Conservation (phyloP, 2,888 invertebrate species). For the Drosophila mulleri region DNA sequence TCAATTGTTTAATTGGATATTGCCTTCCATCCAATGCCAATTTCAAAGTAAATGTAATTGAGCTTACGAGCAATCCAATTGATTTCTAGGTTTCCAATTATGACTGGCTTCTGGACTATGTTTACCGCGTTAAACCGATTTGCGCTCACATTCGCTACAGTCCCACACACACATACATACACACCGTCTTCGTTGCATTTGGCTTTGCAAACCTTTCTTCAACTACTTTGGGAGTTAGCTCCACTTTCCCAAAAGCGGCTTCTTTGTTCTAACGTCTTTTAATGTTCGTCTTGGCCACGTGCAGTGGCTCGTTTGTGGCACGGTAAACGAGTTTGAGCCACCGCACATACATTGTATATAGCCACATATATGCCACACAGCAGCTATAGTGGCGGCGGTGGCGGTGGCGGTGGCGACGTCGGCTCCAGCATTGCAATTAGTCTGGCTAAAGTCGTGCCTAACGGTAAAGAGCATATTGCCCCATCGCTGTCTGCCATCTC, state of each 20-base stretch:
- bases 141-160: slow-evolving; percentile 20
- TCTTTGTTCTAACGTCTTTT: slow-evolving; percentile 61
- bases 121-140: slow-evolving; percentile 45
- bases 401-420: slow-evolving; percentile 19
- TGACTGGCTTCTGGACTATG: slow-evolving; percentile 38
- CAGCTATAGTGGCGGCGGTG: neutral
- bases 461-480: slow-evolving; percentile 65
- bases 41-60: slow-evolving; percentile 46
- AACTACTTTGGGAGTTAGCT: slow-evolving; percentile 43
- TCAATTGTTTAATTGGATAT: slow-evolving; percentile 37
- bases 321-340: slow-evolving; percentile 57
- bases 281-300: slow-evolving; percentile 62
- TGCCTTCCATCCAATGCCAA: slow-evolving; percentile 43
- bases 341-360: slow-evolving; percentile 20
- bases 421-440: slow-evolving; percentile 67
- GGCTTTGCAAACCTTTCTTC: slow-evolving; percentile 38
- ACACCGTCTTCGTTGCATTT: slow-evolving; percentile 20
- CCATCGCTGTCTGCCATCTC: slow-evolving; percentile 20
- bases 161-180: neutral
- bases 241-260: slow-evolving; percentile 64
- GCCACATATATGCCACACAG: slow-evolving; percentile 57
- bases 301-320: slow-evolving; percentile 48
- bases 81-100: slow-evolving; percentile 49
- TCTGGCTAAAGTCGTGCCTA: slow-evolving; percentile 80
- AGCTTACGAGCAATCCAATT: slow-evolving; percentile 35